Conservation (phyloP, 1,140 invertebrate genomes). For the Euschistus heros region DNA sequence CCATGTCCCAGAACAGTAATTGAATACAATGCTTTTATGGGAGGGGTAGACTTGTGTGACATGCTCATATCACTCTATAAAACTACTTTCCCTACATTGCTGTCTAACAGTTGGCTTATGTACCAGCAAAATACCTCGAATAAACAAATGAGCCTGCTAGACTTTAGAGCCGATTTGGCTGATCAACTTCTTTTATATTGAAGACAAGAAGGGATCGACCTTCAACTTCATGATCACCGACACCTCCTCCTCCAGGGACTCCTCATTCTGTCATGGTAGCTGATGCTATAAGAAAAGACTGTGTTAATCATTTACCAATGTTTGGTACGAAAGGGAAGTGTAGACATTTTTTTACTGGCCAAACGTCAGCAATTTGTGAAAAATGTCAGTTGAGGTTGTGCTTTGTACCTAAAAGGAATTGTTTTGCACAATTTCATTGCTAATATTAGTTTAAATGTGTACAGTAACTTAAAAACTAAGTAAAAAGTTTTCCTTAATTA, state of each 20-base stretch:
- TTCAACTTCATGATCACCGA: not conserved
- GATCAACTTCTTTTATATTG: not conserved
- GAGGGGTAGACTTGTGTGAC: constrained; percentile 3
- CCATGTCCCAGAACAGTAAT: not conserved
- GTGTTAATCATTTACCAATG: no score
- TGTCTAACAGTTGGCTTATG: not conserved
- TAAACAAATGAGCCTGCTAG: not conserved
- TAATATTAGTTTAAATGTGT: no score
- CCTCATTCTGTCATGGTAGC: no score
- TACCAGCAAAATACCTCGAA: not conserved
- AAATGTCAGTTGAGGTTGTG: no score
- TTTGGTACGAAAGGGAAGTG: no score
- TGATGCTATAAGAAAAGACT: no score
- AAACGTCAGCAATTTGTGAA: no score
- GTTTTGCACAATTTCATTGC: no score
- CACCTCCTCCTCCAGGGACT: not conserved
- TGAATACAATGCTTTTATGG: not conserved
- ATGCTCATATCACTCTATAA: constrained; percentile 1
- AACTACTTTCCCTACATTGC: not conserved
- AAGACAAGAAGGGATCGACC: not conserved
- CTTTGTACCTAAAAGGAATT: no score
- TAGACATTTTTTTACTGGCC: no score
- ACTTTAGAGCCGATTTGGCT: not conserved
- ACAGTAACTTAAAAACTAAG: no score
- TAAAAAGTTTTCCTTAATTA: no score